A percentile compares a stretch with the other conserved stretches of the same genome.
Conservation (phyloP, 1,140 invertebrate genomes). For the Drosophila auraria region DNA sequence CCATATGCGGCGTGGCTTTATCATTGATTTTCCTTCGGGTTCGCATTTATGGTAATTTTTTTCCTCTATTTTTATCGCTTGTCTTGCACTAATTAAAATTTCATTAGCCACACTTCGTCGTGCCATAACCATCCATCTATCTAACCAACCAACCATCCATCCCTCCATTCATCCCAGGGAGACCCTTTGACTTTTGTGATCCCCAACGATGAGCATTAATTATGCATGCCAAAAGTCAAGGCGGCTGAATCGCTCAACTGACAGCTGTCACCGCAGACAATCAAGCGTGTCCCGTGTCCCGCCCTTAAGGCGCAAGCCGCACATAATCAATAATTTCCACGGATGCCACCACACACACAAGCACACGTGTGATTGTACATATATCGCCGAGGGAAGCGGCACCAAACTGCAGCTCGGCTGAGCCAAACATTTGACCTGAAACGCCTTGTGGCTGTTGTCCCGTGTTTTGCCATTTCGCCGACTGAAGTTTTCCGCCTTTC, state of each 20-base stretch:
- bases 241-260: slow-evolving; percentile 47
- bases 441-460: slow-evolving; percentile 17
- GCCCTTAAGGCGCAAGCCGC: slow-evolving; percentile 19
- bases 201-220: slow-evolving; percentile 58
- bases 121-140: slow-evolving; percentile 13
- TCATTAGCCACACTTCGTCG: slow-evolving; percentile 72
- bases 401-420: slow-evolving; percentile 38
- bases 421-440: slow-evolving; percentile 48
- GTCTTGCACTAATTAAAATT: slow-evolving; percentile 81
- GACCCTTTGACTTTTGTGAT: slow-evolving; percentile 45
- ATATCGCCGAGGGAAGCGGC: slow-evolving; percentile 12
- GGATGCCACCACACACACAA: slow-evolving; percentile 2
- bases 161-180: slow-evolving; percentile 16
- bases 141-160: slow-evolving; percentile 8
- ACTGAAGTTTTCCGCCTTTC: slow-evolving; percentile 37
- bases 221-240: slow-evolving; percentile 67
- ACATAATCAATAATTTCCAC: slow-evolving; percentile 62
- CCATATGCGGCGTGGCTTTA: slow-evolving; percentile 15
- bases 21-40: slow-evolving; percentile 66
- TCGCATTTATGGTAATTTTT: slow-evolving; percentile 65
- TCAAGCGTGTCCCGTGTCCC: slow-evolving; percentile 21
- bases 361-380: slow-evolving; percentile 12
- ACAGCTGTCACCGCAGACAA: slow-evolving; percentile 65
- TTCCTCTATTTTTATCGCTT: slow-evolving; percentile 67
- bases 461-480: slow-evolving; percentile 13